Percentiles rank a stretch among this genome's conserved stretches.
Evolutionary conservation across 2,888 invertebrate species (phyloP).

Genomic region (Macaria liturata): DNA sequence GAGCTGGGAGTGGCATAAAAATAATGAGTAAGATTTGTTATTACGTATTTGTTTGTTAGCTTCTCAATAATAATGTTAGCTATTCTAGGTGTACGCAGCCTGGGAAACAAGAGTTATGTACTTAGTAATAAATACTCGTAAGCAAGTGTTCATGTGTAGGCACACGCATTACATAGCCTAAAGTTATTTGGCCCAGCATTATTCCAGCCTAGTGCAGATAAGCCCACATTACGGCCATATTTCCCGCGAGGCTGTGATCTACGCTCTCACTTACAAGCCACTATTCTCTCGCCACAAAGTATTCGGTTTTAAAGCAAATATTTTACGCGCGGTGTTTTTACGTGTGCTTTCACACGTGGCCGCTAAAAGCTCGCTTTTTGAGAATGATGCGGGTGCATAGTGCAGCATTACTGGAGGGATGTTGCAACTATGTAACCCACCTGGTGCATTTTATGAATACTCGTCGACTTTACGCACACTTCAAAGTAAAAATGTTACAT

Average conservation of each 20-base stretch:
- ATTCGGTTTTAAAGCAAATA: neutral
- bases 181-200: too few species aligned
- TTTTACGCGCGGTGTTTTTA: neutral
- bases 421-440: neutral
- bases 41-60: too few species aligned
- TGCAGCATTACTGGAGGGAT: constrained; percentile 1
- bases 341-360: neutral
- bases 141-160: too few species aligned
- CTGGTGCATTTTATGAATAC: constrained; percentile 5
- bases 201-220: too few species aligned
- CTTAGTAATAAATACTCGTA: too few species aligned
- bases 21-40: too few species aligned
- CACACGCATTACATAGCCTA: too few species aligned
- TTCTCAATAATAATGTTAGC: too few species aligned
- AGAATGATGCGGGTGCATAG: neutral
- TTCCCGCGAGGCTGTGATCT: constrained; percentile 1
- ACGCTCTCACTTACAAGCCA: neutral
- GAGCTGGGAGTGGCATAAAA: too few species aligned
- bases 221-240: neutral
- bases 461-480: constrained; percentile 2
- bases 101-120: too few species aligned
- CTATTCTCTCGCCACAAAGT: constrained; percentile 3
- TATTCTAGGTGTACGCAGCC: too few species aligned
- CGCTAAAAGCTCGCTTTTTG: constrained; percentile 7
- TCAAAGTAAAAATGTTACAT: constrained; percentile 6